These are phyloP conservation scores for Rhagium mordax DNA, from an alignment of 2,888 invertebrate genomes.

Conservation along the genomic window DNA sequence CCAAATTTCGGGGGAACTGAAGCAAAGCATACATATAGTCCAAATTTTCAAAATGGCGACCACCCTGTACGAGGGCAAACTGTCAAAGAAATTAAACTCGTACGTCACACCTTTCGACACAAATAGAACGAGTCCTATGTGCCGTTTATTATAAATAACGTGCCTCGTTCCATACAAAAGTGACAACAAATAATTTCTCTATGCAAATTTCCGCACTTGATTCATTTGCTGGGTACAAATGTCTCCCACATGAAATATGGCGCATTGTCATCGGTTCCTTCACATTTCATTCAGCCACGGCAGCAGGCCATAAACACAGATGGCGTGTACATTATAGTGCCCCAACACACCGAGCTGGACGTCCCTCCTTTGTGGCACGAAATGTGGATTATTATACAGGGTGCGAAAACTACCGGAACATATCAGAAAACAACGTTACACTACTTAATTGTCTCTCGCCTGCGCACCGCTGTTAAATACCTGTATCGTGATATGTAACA, in stretches of 20 bases:
- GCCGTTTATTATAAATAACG: background rate
- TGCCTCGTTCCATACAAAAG: conserved; percentile 20
- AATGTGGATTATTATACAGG: too few species aligned
- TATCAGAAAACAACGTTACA: too few species aligned
- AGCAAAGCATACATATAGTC: too few species aligned
- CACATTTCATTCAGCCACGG: conserved; percentile 27
- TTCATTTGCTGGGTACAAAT: conserved; percentile 31
- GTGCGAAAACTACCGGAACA: too few species aligned
- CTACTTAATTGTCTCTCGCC: too few species aligned
- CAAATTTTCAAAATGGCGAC: too few species aligned
- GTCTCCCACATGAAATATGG: conserved; percentile 31
- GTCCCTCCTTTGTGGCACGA: background rate
- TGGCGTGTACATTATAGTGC: background rate
- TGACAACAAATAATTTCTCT: conserved; percentile 26
- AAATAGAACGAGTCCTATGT: background rate
- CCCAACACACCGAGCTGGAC: background rate
- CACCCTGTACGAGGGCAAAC: background rate
- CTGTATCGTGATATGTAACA: too few species aligned
- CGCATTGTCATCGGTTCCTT: conserved; percentile 33
- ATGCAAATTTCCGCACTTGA: conserved; percentile 34
- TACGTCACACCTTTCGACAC: background rate
- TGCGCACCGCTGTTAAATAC: too few species aligned
- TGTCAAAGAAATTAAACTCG: background rate
- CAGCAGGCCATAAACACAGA: conserved; percentile 18
- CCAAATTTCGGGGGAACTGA: too few species aligned